Evolutionary conservation across 2,797 vertebrate species (phyloP).

Genomic region (Propithecus perrieri): DNA sequence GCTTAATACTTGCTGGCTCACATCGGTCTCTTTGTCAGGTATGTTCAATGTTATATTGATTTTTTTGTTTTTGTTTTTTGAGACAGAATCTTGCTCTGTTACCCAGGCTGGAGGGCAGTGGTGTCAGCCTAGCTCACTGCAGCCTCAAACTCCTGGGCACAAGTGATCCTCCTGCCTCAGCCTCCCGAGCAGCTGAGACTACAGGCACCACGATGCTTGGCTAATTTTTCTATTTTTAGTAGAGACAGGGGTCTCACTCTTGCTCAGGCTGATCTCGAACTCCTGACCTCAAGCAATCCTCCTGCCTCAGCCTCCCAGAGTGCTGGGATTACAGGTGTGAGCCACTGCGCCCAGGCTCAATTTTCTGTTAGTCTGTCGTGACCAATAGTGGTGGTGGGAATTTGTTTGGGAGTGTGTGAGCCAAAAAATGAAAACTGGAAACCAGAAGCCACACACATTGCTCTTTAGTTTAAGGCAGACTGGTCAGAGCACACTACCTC

Average conservation of each 20-base stretch:
- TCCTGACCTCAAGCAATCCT: neutral
- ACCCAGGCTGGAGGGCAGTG: too few species aligned
- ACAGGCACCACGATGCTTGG: too few species aligned
- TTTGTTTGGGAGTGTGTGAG: rapidly evolving
- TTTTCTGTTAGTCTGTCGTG: rapidly evolving
- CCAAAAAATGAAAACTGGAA: neutral
- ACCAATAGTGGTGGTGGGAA: rapidly evolving
- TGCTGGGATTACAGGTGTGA: neutral
- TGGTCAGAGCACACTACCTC: neutral
- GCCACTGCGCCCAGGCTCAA: neutral
- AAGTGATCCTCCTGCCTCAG: too few species aligned
- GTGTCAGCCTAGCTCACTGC: too few species aligned
- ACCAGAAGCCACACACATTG: rapidly evolving
- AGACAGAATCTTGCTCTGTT: neutral
- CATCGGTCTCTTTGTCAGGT: rapidly evolving
- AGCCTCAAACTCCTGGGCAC: too few species aligned
- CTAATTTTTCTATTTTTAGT: too few species aligned
- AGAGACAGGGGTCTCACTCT: neutral
- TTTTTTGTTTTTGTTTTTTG: neutral
- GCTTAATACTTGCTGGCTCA: rapidly evolving
- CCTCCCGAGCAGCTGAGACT: too few species aligned
- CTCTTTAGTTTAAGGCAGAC: rapidly evolving
- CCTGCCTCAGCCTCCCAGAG: neutral
- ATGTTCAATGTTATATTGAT: neutral
- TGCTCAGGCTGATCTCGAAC: neutral